phyloP scores from a whole-genome alignment of 2,888 invertebrate genomes.

The Lysandra bellargus region DNA sequence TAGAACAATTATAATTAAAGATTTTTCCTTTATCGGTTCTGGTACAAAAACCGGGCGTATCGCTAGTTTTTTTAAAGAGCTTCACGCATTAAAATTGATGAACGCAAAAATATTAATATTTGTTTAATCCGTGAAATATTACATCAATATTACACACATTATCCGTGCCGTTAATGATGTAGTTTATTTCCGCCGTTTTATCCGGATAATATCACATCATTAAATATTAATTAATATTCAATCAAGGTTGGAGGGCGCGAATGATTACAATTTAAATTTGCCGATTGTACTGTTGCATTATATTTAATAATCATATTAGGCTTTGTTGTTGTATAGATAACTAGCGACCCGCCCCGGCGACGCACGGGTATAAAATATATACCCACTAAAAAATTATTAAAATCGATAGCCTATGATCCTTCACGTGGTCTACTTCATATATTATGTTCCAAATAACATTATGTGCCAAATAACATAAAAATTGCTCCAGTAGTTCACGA shows the following conservation, averaged over 20 bases:
- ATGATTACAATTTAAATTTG: constrained; percentile 13
- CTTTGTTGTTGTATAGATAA: not conserved
- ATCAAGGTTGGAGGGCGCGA: not conserved
- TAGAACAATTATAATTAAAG: no score
- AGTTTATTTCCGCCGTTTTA: constrained; percentile 19
- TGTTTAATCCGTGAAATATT: not conserved
- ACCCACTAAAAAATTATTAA: no score
- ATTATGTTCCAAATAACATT: no score
- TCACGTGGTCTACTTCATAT: no score
- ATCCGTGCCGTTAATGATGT: constrained; percentile 24
- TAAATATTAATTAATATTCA: constrained; percentile 25
- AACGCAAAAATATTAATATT: not conserved
- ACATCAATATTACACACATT: constrained; percentile 29
- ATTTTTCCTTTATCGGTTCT: no score
- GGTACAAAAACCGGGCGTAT: no score
- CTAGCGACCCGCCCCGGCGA: no score
- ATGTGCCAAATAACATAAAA: no score
- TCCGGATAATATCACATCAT: constrained; percentile 30
- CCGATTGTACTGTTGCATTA: not conserved
- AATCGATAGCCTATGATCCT: no score
- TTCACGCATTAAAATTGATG: constrained; percentile 1
- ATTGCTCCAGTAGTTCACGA: no score
- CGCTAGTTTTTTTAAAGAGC: not conserved
- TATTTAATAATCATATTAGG: not conserved
- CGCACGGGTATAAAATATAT: no score